A percentile compares a stretch with the other conserved stretches of the same genome.
Conservation (phyloP, 2,113 vertebrate genomes). For the Hepsetus odoe region DNA sequence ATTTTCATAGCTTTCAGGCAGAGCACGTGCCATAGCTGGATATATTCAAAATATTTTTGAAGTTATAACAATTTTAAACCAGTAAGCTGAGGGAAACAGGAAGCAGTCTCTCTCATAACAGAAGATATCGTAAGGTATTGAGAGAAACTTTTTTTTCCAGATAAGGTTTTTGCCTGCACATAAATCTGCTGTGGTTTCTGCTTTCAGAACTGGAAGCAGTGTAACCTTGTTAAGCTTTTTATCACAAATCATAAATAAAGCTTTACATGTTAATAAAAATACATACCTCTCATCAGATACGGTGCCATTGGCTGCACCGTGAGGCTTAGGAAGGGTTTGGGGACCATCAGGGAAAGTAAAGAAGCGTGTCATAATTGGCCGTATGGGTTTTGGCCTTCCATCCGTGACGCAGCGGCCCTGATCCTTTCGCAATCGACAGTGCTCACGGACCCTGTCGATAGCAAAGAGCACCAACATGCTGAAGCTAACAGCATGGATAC, state of each 20-base stretch:
- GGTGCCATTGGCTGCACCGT: not conserved
- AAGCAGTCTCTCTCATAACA: not conserved
- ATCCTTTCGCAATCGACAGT: slow-evolving; percentile 72
- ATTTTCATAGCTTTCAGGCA: not conserved
- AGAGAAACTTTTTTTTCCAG: not conserved
- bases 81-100: not conserved
- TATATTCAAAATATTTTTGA: not conserved
- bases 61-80: not conserved
- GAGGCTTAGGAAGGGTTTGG: not conserved
- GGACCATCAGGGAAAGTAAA: not conserved
- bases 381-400: not conserved
- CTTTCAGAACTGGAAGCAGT: not conserved
- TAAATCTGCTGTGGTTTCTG: not conserved
- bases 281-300: not conserved
- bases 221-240: not conserved
- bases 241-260: not conserved
- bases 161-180: not conserved
- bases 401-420: slow-evolving; percentile 48
- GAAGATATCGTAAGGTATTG: not conserved
- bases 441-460: slow-evolving; percentile 72
- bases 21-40: not conserved
- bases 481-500: slow-evolving; percentile 64
- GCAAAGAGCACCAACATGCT: slow-evolving; percentile 42
- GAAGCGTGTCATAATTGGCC: not conserved
- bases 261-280: not conserved